Evolutionary conservation across 2,888 invertebrate species (phyloP).

Genomic region (Meteorus colon): DNA sequence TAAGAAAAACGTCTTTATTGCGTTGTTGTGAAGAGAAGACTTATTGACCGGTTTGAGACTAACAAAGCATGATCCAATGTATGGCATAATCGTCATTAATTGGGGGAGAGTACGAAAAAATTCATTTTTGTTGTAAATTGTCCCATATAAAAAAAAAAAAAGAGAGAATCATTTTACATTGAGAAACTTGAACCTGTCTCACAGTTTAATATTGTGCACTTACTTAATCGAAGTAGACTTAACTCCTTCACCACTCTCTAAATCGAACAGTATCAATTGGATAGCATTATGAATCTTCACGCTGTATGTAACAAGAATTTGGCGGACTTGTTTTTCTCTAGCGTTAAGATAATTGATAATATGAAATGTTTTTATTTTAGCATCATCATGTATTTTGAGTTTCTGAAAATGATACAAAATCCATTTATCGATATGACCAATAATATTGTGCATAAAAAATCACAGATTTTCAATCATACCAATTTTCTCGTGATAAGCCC

Average conservation of each 20-base stretch:
- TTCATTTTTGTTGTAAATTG: too few species aligned
- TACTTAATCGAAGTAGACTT: constrained; percentile 54
- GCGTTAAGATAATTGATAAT: constrained; percentile 59
- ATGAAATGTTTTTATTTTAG: constrained; percentile 67
- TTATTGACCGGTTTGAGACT: too few species aligned
- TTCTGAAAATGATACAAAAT: constrained; percentile 54
- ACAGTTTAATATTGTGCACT: constrained; percentile 37
- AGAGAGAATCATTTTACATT: not conserved
- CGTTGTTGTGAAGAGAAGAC: too few species aligned
- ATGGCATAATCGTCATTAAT: too few species aligned
- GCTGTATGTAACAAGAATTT: constrained; percentile 62
- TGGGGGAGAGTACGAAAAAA: too few species aligned
- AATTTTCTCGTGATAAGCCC: constrained; percentile 74
- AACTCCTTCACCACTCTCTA: constrained; percentile 58
- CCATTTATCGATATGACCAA: not conserved
- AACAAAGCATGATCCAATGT: too few species aligned
- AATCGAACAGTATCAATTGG: constrained; percentile 59
- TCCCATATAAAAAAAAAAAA: too few species aligned
- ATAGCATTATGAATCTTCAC: constrained; percentile 52
- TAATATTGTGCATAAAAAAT: not conserved
- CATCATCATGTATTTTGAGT: constrained; percentile 51
- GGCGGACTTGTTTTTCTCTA: constrained; percentile 53
- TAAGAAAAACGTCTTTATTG: too few species aligned
- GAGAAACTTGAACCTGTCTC: not conserved
- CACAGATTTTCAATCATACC: constrained; percentile 67